Evolutionary conservation across 2,113 vertebrate species (phyloP).

Genomic region (Struthidea cinerea): DNA sequence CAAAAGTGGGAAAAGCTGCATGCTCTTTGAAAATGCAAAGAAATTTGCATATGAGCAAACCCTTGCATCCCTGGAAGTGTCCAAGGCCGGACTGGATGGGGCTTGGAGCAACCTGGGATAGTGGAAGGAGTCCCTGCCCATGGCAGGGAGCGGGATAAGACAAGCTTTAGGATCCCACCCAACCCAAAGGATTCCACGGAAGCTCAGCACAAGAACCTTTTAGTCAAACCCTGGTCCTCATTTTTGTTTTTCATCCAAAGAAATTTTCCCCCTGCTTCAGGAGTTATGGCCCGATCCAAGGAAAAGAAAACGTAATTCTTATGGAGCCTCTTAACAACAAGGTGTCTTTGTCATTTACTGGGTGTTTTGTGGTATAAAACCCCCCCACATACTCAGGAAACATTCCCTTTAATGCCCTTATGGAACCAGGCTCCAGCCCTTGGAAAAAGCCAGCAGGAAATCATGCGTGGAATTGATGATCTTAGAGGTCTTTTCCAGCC

Average conservation of each 20-base stretch:
- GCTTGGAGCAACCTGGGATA: not conserved
- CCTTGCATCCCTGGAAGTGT: not conserved
- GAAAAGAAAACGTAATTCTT: not conserved
- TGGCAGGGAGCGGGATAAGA: too few relatives aligned
- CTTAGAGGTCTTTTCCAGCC: not conserved
- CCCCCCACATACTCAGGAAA: not conserved
- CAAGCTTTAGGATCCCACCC: not conserved
- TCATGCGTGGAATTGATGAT: not conserved
- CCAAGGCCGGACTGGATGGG: fast-evolving
- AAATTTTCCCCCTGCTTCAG: not conserved
- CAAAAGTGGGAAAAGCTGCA: not conserved
- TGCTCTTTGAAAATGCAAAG: not conserved
- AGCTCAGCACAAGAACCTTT: not conserved
- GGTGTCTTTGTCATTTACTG: not conserved
- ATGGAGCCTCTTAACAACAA: not conserved
- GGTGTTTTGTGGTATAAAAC: not conserved
- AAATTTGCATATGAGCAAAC: not conserved
- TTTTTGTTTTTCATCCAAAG: not conserved
- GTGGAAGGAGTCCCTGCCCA: not conserved
- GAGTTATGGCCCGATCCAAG: not conserved
- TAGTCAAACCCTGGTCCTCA: not conserved
- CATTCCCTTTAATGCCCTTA: not conserved
- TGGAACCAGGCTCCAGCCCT: not conserved
- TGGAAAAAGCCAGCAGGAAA: not conserved
- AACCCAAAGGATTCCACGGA: not conserved